Base-by-base conservation (phyloP, 2,797 vertebrate genomes). In the Saguinus oedipus region DNA sequence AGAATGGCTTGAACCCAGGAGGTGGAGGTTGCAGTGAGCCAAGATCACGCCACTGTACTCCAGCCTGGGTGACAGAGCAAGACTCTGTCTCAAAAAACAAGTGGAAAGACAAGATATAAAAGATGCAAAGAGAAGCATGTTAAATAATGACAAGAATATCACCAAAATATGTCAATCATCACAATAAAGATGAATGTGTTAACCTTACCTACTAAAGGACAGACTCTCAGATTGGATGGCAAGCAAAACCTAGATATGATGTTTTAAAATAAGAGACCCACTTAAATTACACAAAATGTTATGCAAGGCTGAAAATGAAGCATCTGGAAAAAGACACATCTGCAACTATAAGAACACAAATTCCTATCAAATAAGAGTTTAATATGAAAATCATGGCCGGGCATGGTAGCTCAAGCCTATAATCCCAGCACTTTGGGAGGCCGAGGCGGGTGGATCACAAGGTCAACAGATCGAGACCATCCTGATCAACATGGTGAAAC, bases 191-290 rank as follows among this genome's bases (percentile, higher is more conserved):
- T 80, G 12, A 88, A 22, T 55, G 12, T 87, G 78, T 59, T 82
- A 70, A 92, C 17, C 44, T 50, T n/a, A 76, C 6, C 82, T 61
- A 78, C 12, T 88, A 85, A 78, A 82, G 64, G 59, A 64, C 5
- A 74, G 36, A 78, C 24, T 59, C n/a, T 87, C 70, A 80, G 55
- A 42, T 4, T 78, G 48, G 55, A 94, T 74, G 88, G 30, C n/a
- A 92, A 64, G 22, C 42, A 90, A 82, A 82, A 74, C 10, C 17
- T 24, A 22, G 64, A 22, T 76, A 75, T 39, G 46, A 22, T 57
- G 55, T 61, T 93, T 95, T 75, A 30, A 94, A 91, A 57, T 84
- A 83, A 94, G 22, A 94, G 68, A 91, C 5, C 27, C 27, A 80
- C 20, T 74, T 89, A 89, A 90, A 53, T 86, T 3, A 78, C 8